Evolutionary conservation across 2,888 invertebrate species (phyloP).

Genomic region (Lasioglossum oenotherae): DNA sequence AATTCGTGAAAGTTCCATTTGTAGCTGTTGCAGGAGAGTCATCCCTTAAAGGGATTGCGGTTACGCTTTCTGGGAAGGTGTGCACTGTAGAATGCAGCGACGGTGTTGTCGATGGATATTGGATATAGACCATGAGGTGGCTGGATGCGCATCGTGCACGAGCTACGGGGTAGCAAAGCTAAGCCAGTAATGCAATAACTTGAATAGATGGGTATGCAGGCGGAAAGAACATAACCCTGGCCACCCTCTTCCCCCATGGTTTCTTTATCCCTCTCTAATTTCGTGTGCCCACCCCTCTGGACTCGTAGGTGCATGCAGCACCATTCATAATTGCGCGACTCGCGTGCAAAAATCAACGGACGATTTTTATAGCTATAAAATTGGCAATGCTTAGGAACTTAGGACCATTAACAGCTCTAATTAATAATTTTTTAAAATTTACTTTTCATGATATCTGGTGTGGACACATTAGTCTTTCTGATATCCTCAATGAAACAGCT

Average conservation of each 20-base stretch:
- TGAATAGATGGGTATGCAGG: conserved; percentile 80
- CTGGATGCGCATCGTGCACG: conserved; percentile 67
- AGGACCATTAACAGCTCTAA: too few species aligned
- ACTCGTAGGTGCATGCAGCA: conserved; percentile 51
- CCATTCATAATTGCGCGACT: neutral
- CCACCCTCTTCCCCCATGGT: conserved; percentile 37
- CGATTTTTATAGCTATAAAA: too few species aligned
- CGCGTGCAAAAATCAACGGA: neutral
- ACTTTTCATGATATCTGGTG: too few species aligned
- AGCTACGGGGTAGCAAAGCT: conserved; percentile 75
- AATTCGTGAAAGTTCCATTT: neutral
- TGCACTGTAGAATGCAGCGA: conserved; percentile 76
- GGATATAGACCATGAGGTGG: conserved; percentile 76
- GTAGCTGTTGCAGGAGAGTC: conserved; percentile 8
- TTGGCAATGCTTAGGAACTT: too few species aligned
- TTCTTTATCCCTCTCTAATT: conserved; percentile 40
- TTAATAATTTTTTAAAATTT: too few species aligned
- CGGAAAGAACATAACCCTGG: conserved; percentile 78
- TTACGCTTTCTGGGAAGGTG: conserved; percentile 76
- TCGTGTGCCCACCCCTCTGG: conserved; percentile 30
- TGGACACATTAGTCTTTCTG: too few species aligned
- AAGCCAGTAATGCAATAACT: conserved; percentile 84
- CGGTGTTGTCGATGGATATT: conserved; percentile 74
- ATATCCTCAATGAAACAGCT: too few species aligned
- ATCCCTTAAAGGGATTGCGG: conserved; percentile 74